Evolutionary conservation across 2,888 invertebrate genomes (phyloP).

Genomic region (Phrixothrix hirtus): DNA sequence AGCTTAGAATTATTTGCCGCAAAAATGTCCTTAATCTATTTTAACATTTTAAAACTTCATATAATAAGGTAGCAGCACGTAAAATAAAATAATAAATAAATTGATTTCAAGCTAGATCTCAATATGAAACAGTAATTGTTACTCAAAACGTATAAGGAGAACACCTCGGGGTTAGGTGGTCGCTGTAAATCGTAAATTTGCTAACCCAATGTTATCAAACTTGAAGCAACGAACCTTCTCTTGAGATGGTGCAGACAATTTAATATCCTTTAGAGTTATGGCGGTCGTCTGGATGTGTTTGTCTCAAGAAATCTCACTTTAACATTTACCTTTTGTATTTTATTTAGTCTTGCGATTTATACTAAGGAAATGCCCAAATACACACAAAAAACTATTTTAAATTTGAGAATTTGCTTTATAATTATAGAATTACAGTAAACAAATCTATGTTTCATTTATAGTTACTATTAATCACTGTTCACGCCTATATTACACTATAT

Average conservation of each 20-base stretch:
- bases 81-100: not conserved
- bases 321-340: conserved; percentile 12
- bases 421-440: no score
- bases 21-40: no score
- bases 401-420: no score
- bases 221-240: conserved; percentile 11
- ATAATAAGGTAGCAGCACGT: no score
- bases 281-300: conserved; percentile 15
- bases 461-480: no score
- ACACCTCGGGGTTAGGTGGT: not conserved
- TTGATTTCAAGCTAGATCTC: not conserved
- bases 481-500: no score
- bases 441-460: no score
- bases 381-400: no score
- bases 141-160: not conserved
- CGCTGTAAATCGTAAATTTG: conserved; percentile 6
- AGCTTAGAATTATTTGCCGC: no score
- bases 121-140: not conserved
- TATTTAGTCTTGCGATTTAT: conserved; percentile 2
- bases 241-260: conserved; percentile 16
- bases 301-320: conserved; percentile 13
- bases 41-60: no score
- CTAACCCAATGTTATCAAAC: conserved; percentile 13
- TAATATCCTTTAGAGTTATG: conserved; percentile 15
- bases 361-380: not conserved